phyloP scores from a whole-genome alignment of 2,888 invertebrate genomes.

The Campoplex nolae region DNA sequence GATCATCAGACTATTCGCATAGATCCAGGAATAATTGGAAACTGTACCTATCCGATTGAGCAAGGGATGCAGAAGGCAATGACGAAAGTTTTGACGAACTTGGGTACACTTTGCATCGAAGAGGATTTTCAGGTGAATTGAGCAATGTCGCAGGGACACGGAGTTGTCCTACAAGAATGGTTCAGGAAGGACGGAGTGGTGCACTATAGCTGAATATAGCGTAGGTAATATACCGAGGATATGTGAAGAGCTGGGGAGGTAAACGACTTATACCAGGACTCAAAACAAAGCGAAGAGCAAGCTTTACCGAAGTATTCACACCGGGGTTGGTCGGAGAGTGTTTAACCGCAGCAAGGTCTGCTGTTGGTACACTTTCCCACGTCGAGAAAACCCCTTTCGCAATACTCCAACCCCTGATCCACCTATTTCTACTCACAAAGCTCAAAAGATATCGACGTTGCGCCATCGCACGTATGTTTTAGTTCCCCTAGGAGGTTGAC shows the following conservation, averaged over 20 bases:
- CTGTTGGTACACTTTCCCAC: conserved; percentile 40
- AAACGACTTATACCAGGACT: conserved; percentile 43
- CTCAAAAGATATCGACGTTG: conserved; percentile 69
- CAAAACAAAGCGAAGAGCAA: not conserved
- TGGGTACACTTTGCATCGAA: conserved; percentile 15
- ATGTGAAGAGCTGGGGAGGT: conserved; percentile 23
- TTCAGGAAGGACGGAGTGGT: not conserved
- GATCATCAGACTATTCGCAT: not conserved
- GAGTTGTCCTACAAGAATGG: not conserved
- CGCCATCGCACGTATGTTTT: conserved; percentile 72
- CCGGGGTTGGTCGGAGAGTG: conserved; percentile 31
- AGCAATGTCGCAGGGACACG: conserved; percentile 24
- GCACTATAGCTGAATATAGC: conserved; percentile 9
- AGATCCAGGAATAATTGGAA: conserved; percentile 12
- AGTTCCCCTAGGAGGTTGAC: conserved; percentile 41
- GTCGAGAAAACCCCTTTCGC: not conserved
- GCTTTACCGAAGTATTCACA: conserved; percentile 1
- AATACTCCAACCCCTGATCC: not conserved
- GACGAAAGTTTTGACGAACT: conserved; percentile 28
- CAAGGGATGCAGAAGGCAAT: conserved; percentile 12
- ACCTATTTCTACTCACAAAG: conserved; percentile 27
- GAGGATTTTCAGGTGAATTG: conserved; percentile 24
- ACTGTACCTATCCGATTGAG: not conserved
- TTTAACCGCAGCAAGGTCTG: conserved; percentile 41
- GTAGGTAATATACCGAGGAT: conserved; percentile 26